phyloP scores from a whole-genome alignment of 2,888 invertebrate species.

The Melipona bicolor region DNA sequence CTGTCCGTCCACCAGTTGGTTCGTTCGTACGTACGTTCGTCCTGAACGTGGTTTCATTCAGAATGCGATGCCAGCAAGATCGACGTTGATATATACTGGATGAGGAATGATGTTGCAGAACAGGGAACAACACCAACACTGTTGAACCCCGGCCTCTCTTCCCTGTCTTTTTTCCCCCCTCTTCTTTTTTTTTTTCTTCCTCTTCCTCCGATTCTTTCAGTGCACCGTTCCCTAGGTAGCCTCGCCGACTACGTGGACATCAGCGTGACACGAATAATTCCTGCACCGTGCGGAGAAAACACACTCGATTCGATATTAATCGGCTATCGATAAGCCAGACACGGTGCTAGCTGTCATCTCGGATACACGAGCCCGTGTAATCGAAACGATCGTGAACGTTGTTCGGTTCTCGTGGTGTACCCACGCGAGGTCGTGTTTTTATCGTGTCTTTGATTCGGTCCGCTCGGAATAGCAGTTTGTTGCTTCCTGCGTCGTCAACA shows the following conservation, averaged over 20 bases:
- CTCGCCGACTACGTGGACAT: not conserved
- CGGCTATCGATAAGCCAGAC: constrained; percentile 8
- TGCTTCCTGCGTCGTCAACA: not conserved
- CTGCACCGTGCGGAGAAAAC: not conserved
- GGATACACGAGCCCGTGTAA: not conserved
- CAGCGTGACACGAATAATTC: constrained; percentile 13
- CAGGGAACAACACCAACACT: constrained; percentile 43
- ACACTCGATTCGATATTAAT: constrained; percentile 12
- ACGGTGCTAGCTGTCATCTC: not conserved
- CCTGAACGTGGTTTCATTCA: constrained; percentile 69
- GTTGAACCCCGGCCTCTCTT: constrained; percentile 1
- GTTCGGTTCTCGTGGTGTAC: not conserved
- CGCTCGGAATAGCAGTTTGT: not conserved
- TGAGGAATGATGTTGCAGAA: constrained; percentile 65
- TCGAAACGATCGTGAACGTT: not conserved
- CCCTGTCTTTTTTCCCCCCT: not conserved
- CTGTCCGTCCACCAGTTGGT: constrained; percentile 45
- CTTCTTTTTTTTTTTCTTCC: not conserved
- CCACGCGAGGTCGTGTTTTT: not conserved
- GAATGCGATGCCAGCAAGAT: constrained; percentile 67
- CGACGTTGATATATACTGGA: constrained; percentile 62
- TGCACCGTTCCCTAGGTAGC: not conserved
- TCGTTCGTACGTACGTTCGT: constrained; percentile 46
- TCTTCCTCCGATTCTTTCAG: not conserved
- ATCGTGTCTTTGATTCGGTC: too few relatives aligned